Percentiles rank a stretch among this genome's conserved stretches.
These are phyloP conservation scores for Atherinomorus stipes DNA, from an alignment of 2,113 vertebrate genomes.

Conservation along the genomic window DNA sequence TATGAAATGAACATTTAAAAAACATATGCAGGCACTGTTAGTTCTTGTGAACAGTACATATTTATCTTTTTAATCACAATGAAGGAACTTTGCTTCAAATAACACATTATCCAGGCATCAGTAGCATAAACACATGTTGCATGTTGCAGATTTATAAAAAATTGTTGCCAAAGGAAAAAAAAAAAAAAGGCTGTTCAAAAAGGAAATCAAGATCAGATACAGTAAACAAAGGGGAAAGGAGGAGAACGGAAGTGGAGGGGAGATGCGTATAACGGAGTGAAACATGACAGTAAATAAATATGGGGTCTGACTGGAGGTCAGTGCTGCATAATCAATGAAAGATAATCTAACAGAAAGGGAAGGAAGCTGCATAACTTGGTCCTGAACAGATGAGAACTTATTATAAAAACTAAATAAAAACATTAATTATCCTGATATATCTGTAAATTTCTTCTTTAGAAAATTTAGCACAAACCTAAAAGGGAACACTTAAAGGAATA, in stretches of 20 bases:
- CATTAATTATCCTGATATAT: too few relatives aligned
- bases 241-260: background rate
- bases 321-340: background rate
- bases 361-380: slow-evolving; percentile 11
- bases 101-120: background rate
- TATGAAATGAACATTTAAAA: too few relatives aligned
- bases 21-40: background rate
- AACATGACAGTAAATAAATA: slow-evolving; percentile 26
- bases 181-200: slow-evolving; percentile 2
- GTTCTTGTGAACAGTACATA: background rate
- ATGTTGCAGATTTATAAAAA: background rate
- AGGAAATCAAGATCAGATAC: background rate
- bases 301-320: background rate
- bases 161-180: background rate
- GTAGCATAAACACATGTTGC: background rate
- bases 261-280: slow-evolving; percentile 27
- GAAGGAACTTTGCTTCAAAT: background rate
- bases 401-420: too few relatives aligned
- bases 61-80: background rate
- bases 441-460: too few relatives aligned
- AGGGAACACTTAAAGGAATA: too few relatives aligned
- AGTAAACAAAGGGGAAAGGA: background rate
- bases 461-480: too few relatives aligned
- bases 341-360: background rate
- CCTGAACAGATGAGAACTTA: background rate